Evolutionary conservation across 2,888 invertebrate species (phyloP).

Genomic region (Folsomia candida): DNA sequence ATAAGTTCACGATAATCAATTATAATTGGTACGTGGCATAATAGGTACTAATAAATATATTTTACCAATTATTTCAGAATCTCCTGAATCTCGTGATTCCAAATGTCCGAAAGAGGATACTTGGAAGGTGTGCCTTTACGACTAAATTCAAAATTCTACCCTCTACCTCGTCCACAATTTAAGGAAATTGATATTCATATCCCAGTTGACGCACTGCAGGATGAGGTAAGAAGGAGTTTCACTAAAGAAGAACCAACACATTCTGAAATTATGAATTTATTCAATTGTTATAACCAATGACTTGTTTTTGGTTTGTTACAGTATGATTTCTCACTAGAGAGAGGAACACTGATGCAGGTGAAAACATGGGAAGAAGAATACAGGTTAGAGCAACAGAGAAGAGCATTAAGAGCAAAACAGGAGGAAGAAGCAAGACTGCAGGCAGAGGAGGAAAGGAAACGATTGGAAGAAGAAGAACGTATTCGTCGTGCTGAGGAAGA

Average conservation of each 20-base stretch:
- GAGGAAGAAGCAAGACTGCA: conserved; percentile 59
- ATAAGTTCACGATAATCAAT: too few species aligned
- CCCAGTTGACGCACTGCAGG: conserved; percentile 45
- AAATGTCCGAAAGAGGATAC: conserved; percentile 36
- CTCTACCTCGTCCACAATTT: conserved; percentile 38
- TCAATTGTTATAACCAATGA: conserved; percentile 13
- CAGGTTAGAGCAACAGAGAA: conserved; percentile 51
- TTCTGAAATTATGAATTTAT: neutral
- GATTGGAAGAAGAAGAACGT: conserved; percentile 14
- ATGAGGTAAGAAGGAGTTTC: conserved; percentile 42
- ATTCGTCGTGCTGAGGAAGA: neutral
- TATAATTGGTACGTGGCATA: too few species aligned
- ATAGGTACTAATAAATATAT: too few species aligned
- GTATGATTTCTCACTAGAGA: conserved; percentile 73
- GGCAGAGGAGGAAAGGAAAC: conserved; percentile 30
- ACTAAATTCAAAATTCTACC: conserved; percentile 40
- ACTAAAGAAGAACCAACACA: neutral
- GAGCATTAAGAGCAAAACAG: conserved; percentile 56
- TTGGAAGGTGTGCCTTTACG: conserved; percentile 44
- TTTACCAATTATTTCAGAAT: too few species aligned
- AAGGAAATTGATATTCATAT: conserved; percentile 47
- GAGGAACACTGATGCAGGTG: conserved; percentile 68
- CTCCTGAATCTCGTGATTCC: neutral
- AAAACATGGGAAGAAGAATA: conserved; percentile 64
- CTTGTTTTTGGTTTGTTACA: conserved; percentile 49